Conservation (phyloP, 2,888 invertebrate species). For the Gastrophysa polygoni region DNA sequence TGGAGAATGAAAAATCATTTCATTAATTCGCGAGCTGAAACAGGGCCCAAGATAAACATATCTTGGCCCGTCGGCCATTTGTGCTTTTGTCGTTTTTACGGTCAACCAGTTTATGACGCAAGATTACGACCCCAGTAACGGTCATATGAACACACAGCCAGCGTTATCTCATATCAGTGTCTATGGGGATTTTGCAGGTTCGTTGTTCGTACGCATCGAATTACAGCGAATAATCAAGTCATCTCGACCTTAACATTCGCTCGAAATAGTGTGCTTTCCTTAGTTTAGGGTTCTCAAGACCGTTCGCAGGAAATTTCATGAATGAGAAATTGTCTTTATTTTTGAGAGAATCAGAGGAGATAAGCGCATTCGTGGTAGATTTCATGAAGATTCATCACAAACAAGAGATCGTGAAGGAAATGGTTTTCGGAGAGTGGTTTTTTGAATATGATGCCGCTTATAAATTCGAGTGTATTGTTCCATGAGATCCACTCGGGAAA, state of each 20-base stretch:
- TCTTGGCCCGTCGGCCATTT: slow-evolving; percentile 19
- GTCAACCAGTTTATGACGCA: slow-evolving; percentile 55
- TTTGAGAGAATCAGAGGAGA: neutral
- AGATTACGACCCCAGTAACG: slow-evolving; percentile 55
- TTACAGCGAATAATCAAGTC: slow-evolving; percentile 36
- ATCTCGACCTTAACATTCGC: slow-evolving; percentile 17
- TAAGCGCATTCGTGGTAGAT: neutral
- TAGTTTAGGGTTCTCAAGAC: slow-evolving; percentile 5
- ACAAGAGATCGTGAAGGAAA: neutral
- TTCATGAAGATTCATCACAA: neutral
- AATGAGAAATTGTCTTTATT: neutral
- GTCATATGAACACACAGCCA: slow-evolving; percentile 51
- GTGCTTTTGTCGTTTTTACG: slow-evolving; percentile 54
- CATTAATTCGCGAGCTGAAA: slow-evolving; percentile 9
- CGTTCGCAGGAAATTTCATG: neutral
- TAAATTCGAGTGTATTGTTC: too few species aligned
- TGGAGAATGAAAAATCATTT: slow-evolving; percentile 13
- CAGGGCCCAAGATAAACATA: slow-evolving; percentile 13
- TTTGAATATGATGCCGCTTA: too few species aligned
- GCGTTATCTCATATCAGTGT: slow-evolving; percentile 52
- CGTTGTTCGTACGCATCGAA: slow-evolving; percentile 38
- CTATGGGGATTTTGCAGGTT: slow-evolving; percentile 46
- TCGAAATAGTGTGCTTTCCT: neutral
- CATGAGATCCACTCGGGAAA: too few species aligned
- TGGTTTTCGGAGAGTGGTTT: neutral